Evolutionary conservation across 2,113 vertebrate species (phyloP), one percentile per base, ranked within the genome.

Genomic region (Pseudorasbora parva): DNA sequence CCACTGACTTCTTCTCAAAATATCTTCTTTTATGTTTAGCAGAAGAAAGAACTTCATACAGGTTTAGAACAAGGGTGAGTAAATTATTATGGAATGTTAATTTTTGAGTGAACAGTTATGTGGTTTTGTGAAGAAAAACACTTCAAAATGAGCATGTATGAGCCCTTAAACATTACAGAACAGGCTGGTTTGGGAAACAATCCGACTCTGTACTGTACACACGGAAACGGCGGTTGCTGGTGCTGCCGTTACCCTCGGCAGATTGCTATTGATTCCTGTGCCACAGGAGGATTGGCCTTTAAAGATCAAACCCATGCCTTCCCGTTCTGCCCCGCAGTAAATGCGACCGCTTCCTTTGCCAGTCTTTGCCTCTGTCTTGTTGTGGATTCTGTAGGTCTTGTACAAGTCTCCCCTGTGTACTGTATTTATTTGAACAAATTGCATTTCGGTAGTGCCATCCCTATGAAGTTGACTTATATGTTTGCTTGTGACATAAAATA

Each of bases 191-290:
- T 37, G 19, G 74, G 51, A 33, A 33, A 33, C 30, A n/a, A 37
- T 19, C 57, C 19, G 27, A 76, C 68, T 66, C 23, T 12, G 27
- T 76, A 37, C 51, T 76, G 25, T 15, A 37, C 51, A 43, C 6
- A 60, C 56, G 73, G 15, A 60, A 60, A 45, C n/a, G 12, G n/a
- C 23, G 30, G 54, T 54, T 2, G 2, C 56, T 59, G 37, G 76
- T 45, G 37, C 76, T 47, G 76, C 49, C 59, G 11, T 57, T 77
- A 54, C 47, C 4, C 23, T 77, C 72, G 37, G 78, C 37, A 69
- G 30, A 81, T 57, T 33, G 25, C 62, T 86, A 78, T 79, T 83
- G 80, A 86, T 79, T 60, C 12, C 41, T 68, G 30, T 72, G 73
- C 56, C 45, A 57, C 37, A n/a, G 14, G 56, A 72, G 17, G 60